Base-by-base conservation (phyloP, 2,888 invertebrate species). In the Pterostichus madidus region DNA sequence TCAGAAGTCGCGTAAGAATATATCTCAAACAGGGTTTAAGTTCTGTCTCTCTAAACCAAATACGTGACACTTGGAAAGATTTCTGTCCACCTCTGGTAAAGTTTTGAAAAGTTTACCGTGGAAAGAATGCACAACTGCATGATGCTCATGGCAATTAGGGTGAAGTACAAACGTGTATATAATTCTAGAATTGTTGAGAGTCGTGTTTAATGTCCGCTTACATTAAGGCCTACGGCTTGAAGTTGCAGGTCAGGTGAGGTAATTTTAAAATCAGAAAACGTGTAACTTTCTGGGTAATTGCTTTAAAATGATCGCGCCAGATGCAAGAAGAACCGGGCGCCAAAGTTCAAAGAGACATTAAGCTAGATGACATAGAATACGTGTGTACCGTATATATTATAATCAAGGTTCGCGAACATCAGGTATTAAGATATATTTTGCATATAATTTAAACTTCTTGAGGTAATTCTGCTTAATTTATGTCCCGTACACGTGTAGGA, bases 271-370 rank as follows among this genome's bases (percentile, higher is more conserved):
- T 81, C 81, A 81, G 75, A 81, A 81, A 81, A 81, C 81, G 81
- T 75, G 49, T 46, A 80, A 80, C 71, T 80, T 80, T 80, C 15
- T 10, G 84, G 84, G 85, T 86, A 86, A 86, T 86, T 86, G 85
- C 86, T 86, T 86, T 86, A 86, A 86, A 86, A 86, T 85, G 85
- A 85, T 86, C 85, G 86, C 86, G 85, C 84, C 86, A 87, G 81
- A 81, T 81, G 81, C 79, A 35, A 35, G 32, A 10, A 76, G 11
- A 31, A 59, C 24, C 46, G 24, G 24, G 11, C 15, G 59, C 32
- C 81, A 13, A 81, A 81, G 81, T 81, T 81, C 81, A 81, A 81
- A 81, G 75, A 81, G 81, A 81, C 81, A 81, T 81, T 81, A 81
- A 81, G 81, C 81, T 75, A 49, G 46, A 59, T 81, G 81, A 81